A percentile compares a stretch with the other conserved stretches of the same genome.
Conservation (phyloP, 2,888 invertebrate genomes). For the Aleiodes alternator region DNA sequence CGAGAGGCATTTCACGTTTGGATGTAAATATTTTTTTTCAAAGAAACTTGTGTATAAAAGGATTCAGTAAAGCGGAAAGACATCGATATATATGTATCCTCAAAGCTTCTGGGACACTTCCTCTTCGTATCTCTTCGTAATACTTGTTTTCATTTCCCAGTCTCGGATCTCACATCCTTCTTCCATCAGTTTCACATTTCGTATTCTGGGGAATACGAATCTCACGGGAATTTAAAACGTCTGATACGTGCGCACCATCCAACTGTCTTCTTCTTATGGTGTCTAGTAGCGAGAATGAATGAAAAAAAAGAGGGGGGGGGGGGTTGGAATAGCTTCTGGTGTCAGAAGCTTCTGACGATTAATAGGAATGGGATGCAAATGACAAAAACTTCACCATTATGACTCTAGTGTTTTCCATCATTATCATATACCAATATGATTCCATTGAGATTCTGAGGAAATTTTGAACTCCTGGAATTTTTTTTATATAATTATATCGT, state of each 20-base stretch:
- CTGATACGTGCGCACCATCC: constrained; percentile 48
- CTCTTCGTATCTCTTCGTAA: constrained; percentile 42
- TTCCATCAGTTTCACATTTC: constrained; percentile 64
- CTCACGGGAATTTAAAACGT: constrained; percentile 61
- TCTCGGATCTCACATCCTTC: constrained; percentile 54
- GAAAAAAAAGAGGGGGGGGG: constrained; percentile 11
- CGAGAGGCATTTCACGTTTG: constrained; percentile 38
- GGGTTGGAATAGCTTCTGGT: background rate
- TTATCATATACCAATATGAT: too few species aligned
- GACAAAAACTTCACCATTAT: constrained; percentile 21
- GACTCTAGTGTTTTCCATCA: background rate
- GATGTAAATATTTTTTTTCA: constrained; percentile 33
- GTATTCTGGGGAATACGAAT: constrained; percentile 64
- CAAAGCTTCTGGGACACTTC: constrained; percentile 29
- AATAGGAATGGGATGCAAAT: constrained; percentile 3
- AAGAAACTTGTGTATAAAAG: background rate
- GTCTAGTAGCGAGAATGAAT: constrained; percentile 15
- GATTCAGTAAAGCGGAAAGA: constrained; percentile 24
- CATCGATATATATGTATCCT: constrained; percentile 33
- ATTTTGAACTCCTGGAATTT: too few species aligned
- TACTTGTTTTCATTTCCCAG: constrained; percentile 57
- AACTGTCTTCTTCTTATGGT: constrained; percentile 14
- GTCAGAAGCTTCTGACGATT: background rate
- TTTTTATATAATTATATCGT: too few species aligned
- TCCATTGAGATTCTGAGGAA: too few species aligned